phyloP scores from a whole-genome alignment of 2,797 vertebrate species.

The Cirrhinus mrigala region DNA sequence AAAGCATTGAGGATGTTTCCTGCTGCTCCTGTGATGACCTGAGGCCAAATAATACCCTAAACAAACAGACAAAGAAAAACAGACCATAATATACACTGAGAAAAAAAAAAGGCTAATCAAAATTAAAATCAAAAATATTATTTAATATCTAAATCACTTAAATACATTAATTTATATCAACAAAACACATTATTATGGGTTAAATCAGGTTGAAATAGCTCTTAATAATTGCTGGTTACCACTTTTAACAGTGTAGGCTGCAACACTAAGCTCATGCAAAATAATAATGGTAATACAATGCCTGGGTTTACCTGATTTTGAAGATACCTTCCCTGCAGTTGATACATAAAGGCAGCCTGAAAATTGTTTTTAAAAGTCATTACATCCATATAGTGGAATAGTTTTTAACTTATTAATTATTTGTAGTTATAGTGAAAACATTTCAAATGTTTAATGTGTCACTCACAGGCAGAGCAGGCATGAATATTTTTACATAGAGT shows the following conservation, averaged over 20 bases:
- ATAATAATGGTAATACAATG: not conserved
- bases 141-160: not conserved
- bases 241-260: not conserved
- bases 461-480: conserved; percentile 95
- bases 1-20: conserved; percentile 87
- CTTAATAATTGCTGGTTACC: not conserved
- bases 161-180: not conserved
- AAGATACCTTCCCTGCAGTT: conserved; percentile 75
- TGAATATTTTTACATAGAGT: conserved; percentile 91
- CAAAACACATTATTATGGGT: not conserved
- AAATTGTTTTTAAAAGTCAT: not conserved
- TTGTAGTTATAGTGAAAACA: not conserved
- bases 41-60: conserved; percentile 88
- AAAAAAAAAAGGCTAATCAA: too few species aligned
- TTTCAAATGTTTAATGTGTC: not conserved
- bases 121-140: not conserved
- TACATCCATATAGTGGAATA: not conserved
- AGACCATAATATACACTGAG: not conserved
- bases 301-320: conserved; percentile 78
- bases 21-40: conserved; percentile 82
- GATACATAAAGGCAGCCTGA: conserved; percentile 82
- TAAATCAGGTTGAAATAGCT: not conserved
- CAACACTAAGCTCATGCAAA: not conserved
- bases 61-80: conserved; percentile 59
- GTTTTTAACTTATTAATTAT: not conserved